Conservation (phyloP, 2,113 vertebrate species). For the Bettongia penicillata region DNA sequence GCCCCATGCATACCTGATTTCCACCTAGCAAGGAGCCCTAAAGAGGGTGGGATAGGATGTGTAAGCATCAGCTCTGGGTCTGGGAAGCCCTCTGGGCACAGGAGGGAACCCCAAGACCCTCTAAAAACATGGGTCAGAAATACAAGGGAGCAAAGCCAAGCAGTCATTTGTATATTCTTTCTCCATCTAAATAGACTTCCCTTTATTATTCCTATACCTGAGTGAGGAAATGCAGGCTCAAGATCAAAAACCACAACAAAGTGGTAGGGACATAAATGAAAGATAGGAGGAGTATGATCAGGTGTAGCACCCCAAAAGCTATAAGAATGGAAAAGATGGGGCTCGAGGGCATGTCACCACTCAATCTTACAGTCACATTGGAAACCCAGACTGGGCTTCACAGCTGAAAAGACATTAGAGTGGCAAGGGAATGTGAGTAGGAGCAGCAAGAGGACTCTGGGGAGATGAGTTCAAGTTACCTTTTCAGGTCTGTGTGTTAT, state of each 20-base stretch:
- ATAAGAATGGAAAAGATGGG: not conserved
- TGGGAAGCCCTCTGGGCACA: not conserved
- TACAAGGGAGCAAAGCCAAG: not conserved
- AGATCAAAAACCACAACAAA: not conserved
- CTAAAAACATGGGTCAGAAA: not conserved
- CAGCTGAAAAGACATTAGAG: not conserved
- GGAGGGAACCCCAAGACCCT: not conserved
- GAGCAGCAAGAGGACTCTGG: fast-evolving
- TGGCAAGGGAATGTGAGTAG: not conserved
- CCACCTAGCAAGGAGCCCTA: not conserved
- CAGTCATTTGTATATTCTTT: not conserved
- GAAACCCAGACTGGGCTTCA: not conserved
- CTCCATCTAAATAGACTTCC: not conserved
- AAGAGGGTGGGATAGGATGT: not conserved
- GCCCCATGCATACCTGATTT: not conserved
- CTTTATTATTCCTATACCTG: not conserved
- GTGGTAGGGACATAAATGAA: not conserved
- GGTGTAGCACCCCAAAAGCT: not conserved
- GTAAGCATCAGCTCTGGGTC: not conserved
- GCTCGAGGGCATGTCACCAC: no score
- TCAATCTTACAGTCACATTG: no score
- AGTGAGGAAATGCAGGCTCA: fast-evolving
- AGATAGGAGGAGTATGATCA: fast-evolving
- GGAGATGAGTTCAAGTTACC: not conserved
- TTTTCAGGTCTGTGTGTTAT: no score